Evolutionary conservation across 1,140 invertebrate species (phyloP), one percentile per base, ranked within the genome.

Genomic region (Brachionus sp.): DNA sequence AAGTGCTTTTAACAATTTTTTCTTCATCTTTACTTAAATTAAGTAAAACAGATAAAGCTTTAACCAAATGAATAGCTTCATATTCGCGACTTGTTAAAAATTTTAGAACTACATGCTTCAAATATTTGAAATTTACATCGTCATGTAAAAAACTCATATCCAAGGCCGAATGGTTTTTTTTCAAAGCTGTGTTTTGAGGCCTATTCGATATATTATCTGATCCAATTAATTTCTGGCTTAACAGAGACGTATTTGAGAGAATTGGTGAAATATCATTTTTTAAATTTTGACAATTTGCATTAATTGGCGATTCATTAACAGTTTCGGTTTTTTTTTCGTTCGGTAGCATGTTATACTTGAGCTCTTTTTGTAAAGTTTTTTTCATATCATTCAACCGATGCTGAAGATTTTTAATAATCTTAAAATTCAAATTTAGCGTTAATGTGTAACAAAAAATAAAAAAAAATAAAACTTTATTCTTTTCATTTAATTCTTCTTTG

Each of bases 61-160:
- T 92, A 3, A 95, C 95, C 84, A 97, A 89, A 88, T 96, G 95
- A 29, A 95, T 91, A 39, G 95, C 94, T 91, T 96, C 92, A 84
- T 92, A 91, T 87, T 93, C 95, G 85, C 93, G 90, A 86, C 94
- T 94, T 0, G 95, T 94, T 85, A 96, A 90, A 88, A 96, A 96
- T 87, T 95, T 95, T 5, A 97, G 92, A 77, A 97, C 92, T 83
- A 96, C 95, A 88, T 96, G 94, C 87, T 95, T 96, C 75, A 96
- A 90, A 89, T 96, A 96, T 87, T 93, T 92, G 86, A 93, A 92
- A 88, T 94, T 95, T 50, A 95, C 92, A 85, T 94, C 93, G 33
- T 87, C 62, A 75, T 44, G 44, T 29, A 73, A 62, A 19, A 77
- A 37, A 29, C 75, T 62, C 57, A 64, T 78, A 19, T 75, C 37